Percentiles rank a stretch among this genome's conserved stretches.
phyloP scores from a whole-genome alignment of 2,888 invertebrate species.

The Ganaspis brasiliensis region DNA sequence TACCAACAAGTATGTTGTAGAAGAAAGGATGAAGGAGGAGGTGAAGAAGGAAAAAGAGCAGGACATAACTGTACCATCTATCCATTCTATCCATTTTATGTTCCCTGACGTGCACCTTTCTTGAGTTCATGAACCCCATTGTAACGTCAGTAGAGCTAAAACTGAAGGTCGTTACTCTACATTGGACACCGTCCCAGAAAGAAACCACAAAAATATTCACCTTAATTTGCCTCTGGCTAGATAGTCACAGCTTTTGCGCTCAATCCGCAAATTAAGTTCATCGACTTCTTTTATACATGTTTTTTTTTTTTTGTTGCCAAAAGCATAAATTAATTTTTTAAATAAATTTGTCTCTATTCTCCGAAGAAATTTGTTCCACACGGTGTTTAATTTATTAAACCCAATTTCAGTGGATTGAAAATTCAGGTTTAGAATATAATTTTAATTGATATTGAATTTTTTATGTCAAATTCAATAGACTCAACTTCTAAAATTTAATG shows the following conservation, averaged over 20 bases:
- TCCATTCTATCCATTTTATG: conserved; percentile 62
- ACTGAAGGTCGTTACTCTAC: conserved; percentile 73
- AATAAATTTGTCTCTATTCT: no score
- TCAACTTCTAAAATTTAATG: no score
- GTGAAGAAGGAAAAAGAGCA: conserved; percentile 52
- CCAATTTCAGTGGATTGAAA: no score
- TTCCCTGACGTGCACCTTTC: conserved; percentile 45
- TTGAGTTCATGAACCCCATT: conserved; percentile 70
- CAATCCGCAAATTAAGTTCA: background rate
- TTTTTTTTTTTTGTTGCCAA: no score
- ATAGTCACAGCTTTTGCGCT: background rate
- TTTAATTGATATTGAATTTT: no score
- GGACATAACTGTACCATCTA: conserved; percentile 72
- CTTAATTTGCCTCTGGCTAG: background rate
- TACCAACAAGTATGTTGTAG: conserved; percentile 13
- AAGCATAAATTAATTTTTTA: no score
- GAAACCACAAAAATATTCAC: conserved; percentile 44
- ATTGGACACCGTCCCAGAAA: conserved; percentile 52
- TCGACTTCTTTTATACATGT: background rate
- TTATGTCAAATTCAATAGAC: no score
- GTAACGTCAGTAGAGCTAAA: conserved; percentile 60
- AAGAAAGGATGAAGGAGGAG: conserved; percentile 5
- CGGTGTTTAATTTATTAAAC: no score
- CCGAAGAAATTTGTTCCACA: no score
- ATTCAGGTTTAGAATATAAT: no score